Evolutionary conservation across 2,888 invertebrate genomes (phyloP).

Genomic region (Melangyna quadrimaculata): DNA sequence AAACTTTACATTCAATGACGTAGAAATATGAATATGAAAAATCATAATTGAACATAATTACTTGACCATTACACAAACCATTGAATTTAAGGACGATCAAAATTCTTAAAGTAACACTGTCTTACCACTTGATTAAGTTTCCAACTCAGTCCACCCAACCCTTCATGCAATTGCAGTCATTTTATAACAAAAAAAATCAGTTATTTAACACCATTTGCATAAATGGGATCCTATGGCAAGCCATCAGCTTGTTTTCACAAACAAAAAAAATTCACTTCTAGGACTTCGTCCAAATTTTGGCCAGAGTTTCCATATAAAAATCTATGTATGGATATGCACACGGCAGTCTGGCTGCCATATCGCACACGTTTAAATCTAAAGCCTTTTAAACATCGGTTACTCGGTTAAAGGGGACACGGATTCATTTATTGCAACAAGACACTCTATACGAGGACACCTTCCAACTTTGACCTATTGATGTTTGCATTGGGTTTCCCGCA

Average conservation of each 20-base stretch:
- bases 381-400: slow-evolving; percentile 10
- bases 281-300: slow-evolving; percentile 53
- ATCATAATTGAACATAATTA: slow-evolving; percentile 49
- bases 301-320: background rate
- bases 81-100: slow-evolving; percentile 29
- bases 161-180: slow-evolving; percentile 17
- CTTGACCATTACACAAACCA: slow-evolving; percentile 56
- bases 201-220: slow-evolving; percentile 60
- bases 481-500: slow-evolving; percentile 42
- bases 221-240: slow-evolving; percentile 39
- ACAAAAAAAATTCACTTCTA: slow-evolving; percentile 65
- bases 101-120: slow-evolving; percentile 23
- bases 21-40: background rate
- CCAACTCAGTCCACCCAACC: background rate
- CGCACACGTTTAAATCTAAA: slow-evolving; percentile 28
- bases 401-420: slow-evolving; percentile 54
- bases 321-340: too few species aligned
- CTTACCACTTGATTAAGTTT: background rate
- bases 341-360: background rate
- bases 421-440: slow-evolving; percentile 18
- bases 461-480: slow-evolving; percentile 67
- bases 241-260: slow-evolving; percentile 38
- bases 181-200: slow-evolving; percentile 19
- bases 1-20: background rate
- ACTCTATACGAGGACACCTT: slow-evolving; percentile 38